Base-by-base conservation (phyloP, 2,888 invertebrate genomes). In the Ariolimax columbianus region DNA sequence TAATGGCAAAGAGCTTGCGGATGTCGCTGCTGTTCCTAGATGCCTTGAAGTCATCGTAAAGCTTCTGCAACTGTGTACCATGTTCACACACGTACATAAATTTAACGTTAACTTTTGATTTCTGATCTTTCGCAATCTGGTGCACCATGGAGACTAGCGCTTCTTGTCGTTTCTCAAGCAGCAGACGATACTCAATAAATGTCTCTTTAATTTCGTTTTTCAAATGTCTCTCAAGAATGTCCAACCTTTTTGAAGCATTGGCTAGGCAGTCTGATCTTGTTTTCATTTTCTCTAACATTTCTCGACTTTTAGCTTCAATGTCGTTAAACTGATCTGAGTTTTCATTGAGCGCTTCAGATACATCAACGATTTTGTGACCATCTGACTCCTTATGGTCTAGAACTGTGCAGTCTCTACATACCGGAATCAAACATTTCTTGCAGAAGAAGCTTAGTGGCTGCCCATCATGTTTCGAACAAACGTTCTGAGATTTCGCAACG, bases 401-500 rank as follows among this genome's bases (percentile, higher is more conserved):
- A 36, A 92, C 91, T 0, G 92, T 92, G 83, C 92, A 92, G 89
- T 92, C 92, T 7, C 91, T 85, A 77, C 92, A 92, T 19, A 92
- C 91, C 0, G 92, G 92, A 30, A 89, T 81, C 59, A 90, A 77
- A 83, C 92, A 92, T 33, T 89, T 89, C 84, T 91, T 91, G 85
- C 92, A 92, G 89, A 92, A 92, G 85, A 92, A 92, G 86, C 91
- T 92, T 66, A 92, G 82, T 30, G 92, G 91, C 59, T 92, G 92
- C 1, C 89, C 89, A 40, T 92, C 92, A 82, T 92, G 92, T 85
- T 92, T 92, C 0, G 89, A 81, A 82, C 92, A 92, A 36, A 90
- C 89, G 77, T 92, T 91, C 82, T 91, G 90, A 43, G 91, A 88
- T 80, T 91, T 92, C 1, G 90, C 89, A 0, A 89, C 88, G 6